Evolutionary conservation across 2,888 invertebrate species (phyloP).

Genomic region (Lepas anatifera): DNA sequence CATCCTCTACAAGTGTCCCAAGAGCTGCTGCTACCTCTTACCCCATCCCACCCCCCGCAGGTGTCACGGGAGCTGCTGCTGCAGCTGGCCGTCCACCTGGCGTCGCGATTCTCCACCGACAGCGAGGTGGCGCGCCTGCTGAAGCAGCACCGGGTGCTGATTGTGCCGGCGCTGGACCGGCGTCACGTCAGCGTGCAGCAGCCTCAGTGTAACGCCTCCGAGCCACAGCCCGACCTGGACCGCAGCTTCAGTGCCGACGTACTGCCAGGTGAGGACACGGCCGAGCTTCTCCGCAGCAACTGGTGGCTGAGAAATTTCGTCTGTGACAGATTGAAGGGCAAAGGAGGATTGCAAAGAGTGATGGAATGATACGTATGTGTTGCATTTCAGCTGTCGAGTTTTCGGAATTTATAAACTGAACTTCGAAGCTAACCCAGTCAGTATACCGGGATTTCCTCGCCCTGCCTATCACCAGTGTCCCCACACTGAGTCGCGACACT

Average conservation of each 20-base stretch:
- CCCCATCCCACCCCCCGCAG: conserved; percentile 83
- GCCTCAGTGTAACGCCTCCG: background rate
- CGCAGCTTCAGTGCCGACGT: background rate
- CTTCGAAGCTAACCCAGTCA: no score
- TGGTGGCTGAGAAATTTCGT: no score
- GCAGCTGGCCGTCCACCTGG: conserved; percentile 71
- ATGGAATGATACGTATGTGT: no score
- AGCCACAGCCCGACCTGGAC: background rate
- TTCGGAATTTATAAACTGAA: no score
- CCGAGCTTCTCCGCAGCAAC: no score
- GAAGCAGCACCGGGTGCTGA: background rate
- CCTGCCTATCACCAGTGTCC: no score
- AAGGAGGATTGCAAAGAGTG: no score
- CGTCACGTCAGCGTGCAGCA: background rate
- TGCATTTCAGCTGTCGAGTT: no score
- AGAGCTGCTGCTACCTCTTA: conserved; percentile 66
- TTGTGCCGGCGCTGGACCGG: background rate
- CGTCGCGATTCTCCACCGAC: conserved; percentile 67
- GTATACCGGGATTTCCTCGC: no score
- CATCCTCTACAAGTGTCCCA: conserved; percentile 69
- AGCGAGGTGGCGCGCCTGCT: conserved; percentile 54
- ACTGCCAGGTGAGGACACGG: background rate
- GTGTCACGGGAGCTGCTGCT: conserved; percentile 73
- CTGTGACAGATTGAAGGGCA: no score
- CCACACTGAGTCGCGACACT: no score